phyloP scores from a whole-genome alignment of 2,888 invertebrate genomes.

The Synanthedon myopaeformis region DNA sequence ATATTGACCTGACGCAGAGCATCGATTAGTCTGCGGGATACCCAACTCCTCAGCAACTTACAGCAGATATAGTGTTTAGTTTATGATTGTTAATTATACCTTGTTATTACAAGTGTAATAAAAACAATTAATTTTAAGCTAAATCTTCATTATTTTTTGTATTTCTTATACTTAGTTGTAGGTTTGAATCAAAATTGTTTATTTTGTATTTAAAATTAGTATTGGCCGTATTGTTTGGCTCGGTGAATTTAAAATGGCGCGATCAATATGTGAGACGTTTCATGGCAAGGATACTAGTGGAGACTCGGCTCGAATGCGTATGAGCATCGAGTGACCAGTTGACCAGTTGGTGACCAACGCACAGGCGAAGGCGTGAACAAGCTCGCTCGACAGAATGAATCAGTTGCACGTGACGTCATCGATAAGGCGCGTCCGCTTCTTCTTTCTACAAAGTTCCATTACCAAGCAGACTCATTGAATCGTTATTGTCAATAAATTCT shows the following conservation, averaged over 20 bases:
- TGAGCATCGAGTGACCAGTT: conserved; percentile 23
- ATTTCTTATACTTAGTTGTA: too few relatives aligned
- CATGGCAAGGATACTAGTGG: conserved; percentile 24
- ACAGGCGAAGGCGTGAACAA: conserved; percentile 19
- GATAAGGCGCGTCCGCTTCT: conserved; percentile 38
- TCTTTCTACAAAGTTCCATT: conserved; percentile 20
- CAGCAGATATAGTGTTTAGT: too few relatives aligned
- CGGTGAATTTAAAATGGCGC: background rate
- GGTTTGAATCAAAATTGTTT: background rate
- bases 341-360: background rate
- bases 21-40: too few relatives aligned
- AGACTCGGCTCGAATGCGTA: conserved; percentile 39
- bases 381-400: conserved; percentile 33
- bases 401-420: conserved; percentile 49
- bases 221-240: background rate
- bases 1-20: too few relatives aligned
- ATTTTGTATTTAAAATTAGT: background rate
- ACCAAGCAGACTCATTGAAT: background rate
- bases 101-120: too few relatives aligned
- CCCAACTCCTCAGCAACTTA: too few relatives aligned
- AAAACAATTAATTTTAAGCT: too few relatives aligned
- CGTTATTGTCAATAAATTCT: too few relatives aligned
- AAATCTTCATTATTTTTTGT: too few relatives aligned
- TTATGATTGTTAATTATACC: too few relatives aligned
- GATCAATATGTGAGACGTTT: background rate